Base-by-base conservation (phyloP, 2,797 vertebrate species). In the Orestias chungarensis region DNA sequence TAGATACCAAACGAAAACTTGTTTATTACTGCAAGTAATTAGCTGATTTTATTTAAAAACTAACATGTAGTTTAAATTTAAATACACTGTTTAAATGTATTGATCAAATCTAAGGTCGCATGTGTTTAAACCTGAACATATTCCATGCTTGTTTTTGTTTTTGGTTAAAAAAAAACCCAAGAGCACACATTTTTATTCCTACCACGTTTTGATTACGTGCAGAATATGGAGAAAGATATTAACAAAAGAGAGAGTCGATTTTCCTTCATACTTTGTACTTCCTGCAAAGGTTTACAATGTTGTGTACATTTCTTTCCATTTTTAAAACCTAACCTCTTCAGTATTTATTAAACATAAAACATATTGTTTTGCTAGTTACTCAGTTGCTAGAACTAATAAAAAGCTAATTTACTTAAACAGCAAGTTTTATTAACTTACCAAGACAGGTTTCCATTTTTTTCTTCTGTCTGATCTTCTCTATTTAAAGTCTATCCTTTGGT, bases 391-490 rank as follows among this genome's bases (percentile, higher is more conserved):
- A 20, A 18, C 15, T 17, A 33, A 31, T 20, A 6, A 20, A 33
- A 20, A 33, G 1, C 17, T 31, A 31, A 49, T 31, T 20, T 50
- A 14, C n/a, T 50, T 50, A 1, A 66, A 71, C 27, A 42, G n/a
- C 17, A 43, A 6, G 8, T 29, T 3, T 27, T 0, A 71, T 74
- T 18, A 31, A 79, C 83, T 83, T 66, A 90, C 82, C 75, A 0
- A 35, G 46, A 35, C 46, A 2, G 9, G 38, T 40, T 25, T 82
- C 70, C 75, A 76, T 88, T 29, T 68, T n/a, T 72, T 23, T 66
- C 55, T 33, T 57, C 31, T 17, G 2, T 52, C 57, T 25, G 27
- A 18, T 74, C 9, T 47, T 74, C 40, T 77, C 18, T 49, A 71
- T 66, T 49, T 57, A 33, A 33, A 57, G 6, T 20, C 29, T 57